A percentile compares a stretch with the other conserved stretches of the same genome.
phyloP scores from a whole-genome alignment of 1,140 invertebrate genomes.

The Heliothis subflexa region DNA sequence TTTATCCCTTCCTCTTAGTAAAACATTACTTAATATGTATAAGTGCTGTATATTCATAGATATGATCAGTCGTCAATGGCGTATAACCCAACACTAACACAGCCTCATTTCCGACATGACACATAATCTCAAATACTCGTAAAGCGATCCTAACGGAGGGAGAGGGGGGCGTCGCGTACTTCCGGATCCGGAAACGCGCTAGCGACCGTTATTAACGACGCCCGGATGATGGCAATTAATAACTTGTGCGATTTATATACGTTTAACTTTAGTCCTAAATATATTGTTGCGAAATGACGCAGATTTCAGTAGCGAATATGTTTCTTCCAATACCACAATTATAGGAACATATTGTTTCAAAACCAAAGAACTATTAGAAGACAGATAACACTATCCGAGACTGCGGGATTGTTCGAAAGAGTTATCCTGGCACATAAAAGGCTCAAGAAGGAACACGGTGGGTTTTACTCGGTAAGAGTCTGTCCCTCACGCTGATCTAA shows the following conservation, averaged over 20 bases:
- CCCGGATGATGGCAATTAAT: constrained; percentile 42
- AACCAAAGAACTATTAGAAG: too few relatives aligned
- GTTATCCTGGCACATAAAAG: too few relatives aligned
- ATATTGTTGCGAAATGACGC: neutral
- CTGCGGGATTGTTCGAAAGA: too few relatives aligned
- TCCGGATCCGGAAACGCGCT: constrained; percentile 8
- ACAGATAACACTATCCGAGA: too few relatives aligned
- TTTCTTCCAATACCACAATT: neutral
- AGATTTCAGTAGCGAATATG: neutral
- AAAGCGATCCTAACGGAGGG: neutral
- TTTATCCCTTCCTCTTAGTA: too few relatives aligned
- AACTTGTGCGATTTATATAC: constrained; percentile 4
- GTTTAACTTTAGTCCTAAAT: constrained; percentile 25
- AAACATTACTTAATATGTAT: too few relatives aligned
- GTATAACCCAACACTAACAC: neutral
- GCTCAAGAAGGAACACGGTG: too few relatives aligned
- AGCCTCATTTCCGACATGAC: neutral
- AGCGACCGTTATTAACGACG: constrained; percentile 23
- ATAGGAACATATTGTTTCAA: neutral
- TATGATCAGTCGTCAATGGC: too few relatives aligned
- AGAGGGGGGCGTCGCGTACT: neutral
- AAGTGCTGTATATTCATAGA: too few relatives aligned
- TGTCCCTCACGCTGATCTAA: too few relatives aligned
- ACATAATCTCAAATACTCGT: constrained; percentile 20
- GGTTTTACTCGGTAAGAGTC: too few relatives aligned